phyloP scores from a whole-genome alignment of 2,888 invertebrate genomes.

The Pseudococcus longispinus region DNA sequence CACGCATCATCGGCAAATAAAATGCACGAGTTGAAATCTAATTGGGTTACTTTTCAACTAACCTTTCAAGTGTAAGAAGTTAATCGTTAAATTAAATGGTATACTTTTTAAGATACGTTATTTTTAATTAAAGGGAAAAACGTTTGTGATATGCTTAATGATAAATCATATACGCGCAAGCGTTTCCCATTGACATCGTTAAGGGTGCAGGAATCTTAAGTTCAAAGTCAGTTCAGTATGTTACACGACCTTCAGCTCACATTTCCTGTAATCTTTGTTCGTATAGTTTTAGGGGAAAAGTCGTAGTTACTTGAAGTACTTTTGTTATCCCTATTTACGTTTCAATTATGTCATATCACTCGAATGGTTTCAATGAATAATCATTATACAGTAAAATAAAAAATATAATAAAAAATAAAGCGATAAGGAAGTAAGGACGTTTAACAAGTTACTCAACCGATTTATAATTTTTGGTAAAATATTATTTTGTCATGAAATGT shows the following conservation, averaged over 20 bases:
- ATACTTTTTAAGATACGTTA: neutral
- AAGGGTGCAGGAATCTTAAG: neutral
- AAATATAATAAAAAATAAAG: neutral
- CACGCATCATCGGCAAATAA: too few relatives aligned
- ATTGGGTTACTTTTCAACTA: too few relatives aligned
- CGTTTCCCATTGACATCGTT: neutral
- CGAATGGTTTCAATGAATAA: conserved; percentile 11
- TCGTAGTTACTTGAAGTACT: neutral
- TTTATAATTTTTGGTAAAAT: neutral
- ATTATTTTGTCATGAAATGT: neutral
- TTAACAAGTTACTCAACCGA: neutral
- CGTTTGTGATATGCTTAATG: neutral
- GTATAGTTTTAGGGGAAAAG: neutral
- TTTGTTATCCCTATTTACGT: neutral
- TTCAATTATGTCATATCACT: neutral
- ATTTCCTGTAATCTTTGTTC: conserved; percentile 13
- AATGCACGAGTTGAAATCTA: too few relatives aligned
- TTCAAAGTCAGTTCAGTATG: conserved; percentile 33
- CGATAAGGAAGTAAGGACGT: neutral
- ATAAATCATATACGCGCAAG: conserved; percentile 6
- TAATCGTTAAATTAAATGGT: neutral
- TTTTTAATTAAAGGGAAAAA: neutral
- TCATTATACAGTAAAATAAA: neutral
- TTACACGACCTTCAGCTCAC: conserved; percentile 9
- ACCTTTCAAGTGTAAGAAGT: too few relatives aligned